Evolutionary conservation across 1,140 invertebrate genomes (phyloP), one percentile per base, ranked within the genome.

Genomic region (Adelges cooleyi): DNA sequence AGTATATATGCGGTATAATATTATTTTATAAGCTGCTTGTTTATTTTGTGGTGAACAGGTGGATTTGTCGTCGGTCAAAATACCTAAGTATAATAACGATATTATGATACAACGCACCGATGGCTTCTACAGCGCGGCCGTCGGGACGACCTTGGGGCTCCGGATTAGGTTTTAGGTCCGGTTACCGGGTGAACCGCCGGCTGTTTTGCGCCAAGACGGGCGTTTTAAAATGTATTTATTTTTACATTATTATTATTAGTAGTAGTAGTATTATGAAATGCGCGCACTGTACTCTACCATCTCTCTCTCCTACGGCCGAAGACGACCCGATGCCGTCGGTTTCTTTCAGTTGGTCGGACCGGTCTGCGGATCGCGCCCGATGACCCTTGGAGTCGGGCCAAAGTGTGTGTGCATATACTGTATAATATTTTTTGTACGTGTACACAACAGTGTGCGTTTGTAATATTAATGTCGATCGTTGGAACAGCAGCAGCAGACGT

Each of bases 331-430:
- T 27, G 51, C 29, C 13, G 51, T 15, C n/a, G 27, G 9, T 18
- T 18, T 53, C 3, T 33, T 18, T 36, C n/a, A n/a, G n/a, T n/a
- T n/a, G n/a, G n/a, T n/a, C 36, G 36, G 52, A 54, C 36, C 20
- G 36, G 52, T 54, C 51, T 33, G 20, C 36, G 2, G 9, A 3
- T 17, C 18, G 15, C 29, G 9, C 3, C 10, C 52, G 11, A 54
- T 42, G 52, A 54, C 52, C 52, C 52, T 54, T 54, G 52, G 52
- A 54, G 36, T 42, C 6, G 18, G 52, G 52, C 52, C 52, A 54
- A 25, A 8, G 25, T 38, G 10, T 33, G 29, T 33, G 6, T 5
- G 18, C 11, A 17, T 51, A 27, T 51, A 27, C 6, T 27, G 15
- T 17, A 17, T 27, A 50, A 50, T 50, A 52, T 52, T 33, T 29